These are phyloP conservation scores for Melanotaenia nigrans DNA, from an alignment of 2,797 vertebrate genomes.

Conservation along the genomic window DNA sequence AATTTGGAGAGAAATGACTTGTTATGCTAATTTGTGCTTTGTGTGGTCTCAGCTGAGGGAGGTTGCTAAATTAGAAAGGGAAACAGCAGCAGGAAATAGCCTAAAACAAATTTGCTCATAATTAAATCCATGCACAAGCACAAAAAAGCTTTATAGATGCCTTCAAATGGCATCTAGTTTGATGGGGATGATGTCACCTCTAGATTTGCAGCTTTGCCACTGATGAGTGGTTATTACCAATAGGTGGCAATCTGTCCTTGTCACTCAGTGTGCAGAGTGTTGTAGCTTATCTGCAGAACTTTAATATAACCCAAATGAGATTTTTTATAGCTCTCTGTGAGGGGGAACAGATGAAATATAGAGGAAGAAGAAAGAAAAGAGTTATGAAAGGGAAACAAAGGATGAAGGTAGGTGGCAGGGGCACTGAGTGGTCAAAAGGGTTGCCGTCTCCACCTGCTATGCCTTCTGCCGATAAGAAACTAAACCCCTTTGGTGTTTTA, in stretches of 20 bases:
- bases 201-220: conserved; percentile 22
- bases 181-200: conserved; percentile 35
- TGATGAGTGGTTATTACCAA: conserved; percentile 66
- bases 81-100: conserved; percentile 25
- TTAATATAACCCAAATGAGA: conserved; percentile 53
- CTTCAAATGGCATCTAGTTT: conserved; percentile 10
- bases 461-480: conserved; percentile 63
- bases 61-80: conserved; percentile 28
- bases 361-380: conserved; percentile 28
- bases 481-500: conserved; percentile 56
- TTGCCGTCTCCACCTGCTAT: conserved; percentile 66
- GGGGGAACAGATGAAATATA: conserved; percentile 20
- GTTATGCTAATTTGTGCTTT: conserved; percentile 46
- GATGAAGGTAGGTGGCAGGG: conserved; percentile 57
- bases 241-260: conserved; percentile 79
- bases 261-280: conserved; percentile 45
- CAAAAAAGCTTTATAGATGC: background rate
- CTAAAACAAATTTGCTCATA: conserved; percentile 24
- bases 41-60: conserved; percentile 39
- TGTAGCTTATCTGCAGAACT: conserved; percentile 46
- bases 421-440: conserved; percentile 66
- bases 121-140: background rate
- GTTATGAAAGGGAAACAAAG: conserved; percentile 31
- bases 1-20: conserved; percentile 48
- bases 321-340: conserved; percentile 55